Evolutionary conservation across 2,797 vertebrate species (phyloP).

Genomic region (Mormyrops attenuatus): DNA sequence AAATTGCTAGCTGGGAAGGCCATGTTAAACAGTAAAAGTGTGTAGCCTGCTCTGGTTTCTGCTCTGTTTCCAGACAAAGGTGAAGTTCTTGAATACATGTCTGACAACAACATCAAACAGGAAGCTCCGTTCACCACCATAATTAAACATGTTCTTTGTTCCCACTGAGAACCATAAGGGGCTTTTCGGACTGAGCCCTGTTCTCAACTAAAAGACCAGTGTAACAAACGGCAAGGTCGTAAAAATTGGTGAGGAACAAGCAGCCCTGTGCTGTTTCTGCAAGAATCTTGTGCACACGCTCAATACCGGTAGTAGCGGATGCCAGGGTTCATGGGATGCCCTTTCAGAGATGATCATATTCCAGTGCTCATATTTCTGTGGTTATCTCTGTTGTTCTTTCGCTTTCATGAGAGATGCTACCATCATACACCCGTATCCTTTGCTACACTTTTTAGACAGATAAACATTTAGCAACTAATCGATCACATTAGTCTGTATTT

Average conservation of each 20-base stretch:
- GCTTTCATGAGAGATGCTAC: not conserved
- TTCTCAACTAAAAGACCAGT: not conserved
- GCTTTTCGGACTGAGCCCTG: not conserved
- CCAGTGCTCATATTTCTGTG: not conserved
- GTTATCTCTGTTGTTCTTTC: slow-evolving; percentile 6
- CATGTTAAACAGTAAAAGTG: not conserved
- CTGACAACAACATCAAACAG: not conserved
- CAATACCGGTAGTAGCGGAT: not conserved
- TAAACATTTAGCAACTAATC: not conserved
- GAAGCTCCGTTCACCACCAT: not conserved
- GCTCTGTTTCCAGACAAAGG: not conserved
- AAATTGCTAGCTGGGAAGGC: not conserved
- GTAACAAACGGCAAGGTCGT: not conserved
- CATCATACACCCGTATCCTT: not conserved
- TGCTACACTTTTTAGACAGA: not conserved
- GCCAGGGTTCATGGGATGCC: not conserved
- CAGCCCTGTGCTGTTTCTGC: not conserved
- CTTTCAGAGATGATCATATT: not conserved
- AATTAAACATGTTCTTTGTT: not conserved
- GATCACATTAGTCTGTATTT: not conserved
- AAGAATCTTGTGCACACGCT: not conserved
- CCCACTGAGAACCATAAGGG: not conserved
- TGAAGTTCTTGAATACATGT: not conserved
- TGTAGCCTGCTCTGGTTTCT: not conserved
- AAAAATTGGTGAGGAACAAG: not conserved